Percentiles rank a stretch among this genome's conserved stretches.
These are phyloP conservation scores for Autographa pulchrina DNA, from an alignment of 2,888 invertebrate species.

Conservation along the genomic window DNA sequence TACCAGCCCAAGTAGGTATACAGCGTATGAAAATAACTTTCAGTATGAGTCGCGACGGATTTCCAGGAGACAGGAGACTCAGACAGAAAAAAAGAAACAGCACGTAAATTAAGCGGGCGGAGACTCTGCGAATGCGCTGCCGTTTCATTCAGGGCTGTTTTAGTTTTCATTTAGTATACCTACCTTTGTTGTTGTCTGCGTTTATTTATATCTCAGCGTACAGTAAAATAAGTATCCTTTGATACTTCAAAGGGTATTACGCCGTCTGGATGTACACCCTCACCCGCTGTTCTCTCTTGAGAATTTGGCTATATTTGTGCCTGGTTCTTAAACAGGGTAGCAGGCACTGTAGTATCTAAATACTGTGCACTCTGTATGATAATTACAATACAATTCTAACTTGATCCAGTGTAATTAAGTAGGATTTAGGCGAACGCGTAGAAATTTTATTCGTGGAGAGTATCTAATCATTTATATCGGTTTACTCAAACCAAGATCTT, in stretches of 20 bases:
- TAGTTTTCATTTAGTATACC: slow-evolving; percentile 43
- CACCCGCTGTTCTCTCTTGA: neutral
- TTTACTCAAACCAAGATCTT: neutral
- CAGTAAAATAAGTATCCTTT: slow-evolving; percentile 39
- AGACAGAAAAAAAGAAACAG: slow-evolving; percentile 79
- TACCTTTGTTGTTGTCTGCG: slow-evolving; percentile 45
- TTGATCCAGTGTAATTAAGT: neutral
- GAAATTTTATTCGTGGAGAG: neutral
- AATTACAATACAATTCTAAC: neutral
- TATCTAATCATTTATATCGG: neutral
- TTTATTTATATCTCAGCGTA: slow-evolving; percentile 47
- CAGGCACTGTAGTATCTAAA: neutral
- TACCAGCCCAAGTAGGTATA: slow-evolving; percentile 36
- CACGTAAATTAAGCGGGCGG: slow-evolving; percentile 73
- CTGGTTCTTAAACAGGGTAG: neutral
- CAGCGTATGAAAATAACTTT: slow-evolving; percentile 78
- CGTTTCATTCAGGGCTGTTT: slow-evolving; percentile 71
- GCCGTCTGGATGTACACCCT: slow-evolving; percentile 13
- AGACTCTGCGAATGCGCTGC: slow-evolving; percentile 55
- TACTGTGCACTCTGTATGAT: neutral
- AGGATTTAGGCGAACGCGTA: no score
- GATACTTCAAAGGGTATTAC: slow-evolving; percentile 48
- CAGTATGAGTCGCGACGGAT: slow-evolving; percentile 76
- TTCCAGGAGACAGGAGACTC: slow-evolving; percentile 81
- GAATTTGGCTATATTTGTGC: neutral